A percentile compares a stretch with the other conserved stretches of the same genome.
phyloP scores from a whole-genome alignment of 2,113 vertebrate species.

The Brachirus orientalis region DNA sequence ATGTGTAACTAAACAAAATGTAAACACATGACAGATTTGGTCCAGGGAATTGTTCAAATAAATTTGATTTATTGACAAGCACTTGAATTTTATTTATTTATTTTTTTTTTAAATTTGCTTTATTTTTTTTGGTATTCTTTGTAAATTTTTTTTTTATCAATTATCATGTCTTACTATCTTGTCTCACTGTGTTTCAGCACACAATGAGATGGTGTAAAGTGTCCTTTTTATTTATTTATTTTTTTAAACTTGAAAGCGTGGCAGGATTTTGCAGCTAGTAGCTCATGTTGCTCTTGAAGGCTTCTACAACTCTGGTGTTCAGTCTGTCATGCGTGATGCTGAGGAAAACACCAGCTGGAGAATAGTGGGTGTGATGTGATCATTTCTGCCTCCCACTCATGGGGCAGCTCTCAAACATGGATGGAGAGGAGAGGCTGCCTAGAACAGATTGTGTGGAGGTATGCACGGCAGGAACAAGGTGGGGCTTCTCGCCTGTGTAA shows the following conservation, averaged over 20 bases:
- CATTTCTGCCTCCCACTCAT: conserved; percentile 22
- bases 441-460: conserved; percentile 40
- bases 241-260: conserved; percentile 12
- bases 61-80: no score
- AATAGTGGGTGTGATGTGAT: conserved; percentile 42
- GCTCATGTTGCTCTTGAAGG: conserved; percentile 11
- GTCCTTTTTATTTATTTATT: background rate
- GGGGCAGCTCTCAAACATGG: conserved; percentile 6
- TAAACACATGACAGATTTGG: no score
- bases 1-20: no score
- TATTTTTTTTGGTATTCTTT: no score
- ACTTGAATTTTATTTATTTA: no score
- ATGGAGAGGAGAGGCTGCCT: conserved; percentile 29
- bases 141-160: no score
- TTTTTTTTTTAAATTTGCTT: no score
- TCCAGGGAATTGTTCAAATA: no score
- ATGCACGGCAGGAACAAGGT: conserved; percentile 10
- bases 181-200: conserved; percentile 20
- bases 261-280: conserved; percentile 16
- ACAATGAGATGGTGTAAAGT: conserved; percentile 17
- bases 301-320: conserved; percentile 11
- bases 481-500: conserved; percentile 17
- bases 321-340: conserved; percentile 4
- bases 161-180: no score
- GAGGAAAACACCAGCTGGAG: conserved; percentile 55